Conservation (phyloP, 2,113 vertebrate species). For the Colistium nudipinnis region DNA sequence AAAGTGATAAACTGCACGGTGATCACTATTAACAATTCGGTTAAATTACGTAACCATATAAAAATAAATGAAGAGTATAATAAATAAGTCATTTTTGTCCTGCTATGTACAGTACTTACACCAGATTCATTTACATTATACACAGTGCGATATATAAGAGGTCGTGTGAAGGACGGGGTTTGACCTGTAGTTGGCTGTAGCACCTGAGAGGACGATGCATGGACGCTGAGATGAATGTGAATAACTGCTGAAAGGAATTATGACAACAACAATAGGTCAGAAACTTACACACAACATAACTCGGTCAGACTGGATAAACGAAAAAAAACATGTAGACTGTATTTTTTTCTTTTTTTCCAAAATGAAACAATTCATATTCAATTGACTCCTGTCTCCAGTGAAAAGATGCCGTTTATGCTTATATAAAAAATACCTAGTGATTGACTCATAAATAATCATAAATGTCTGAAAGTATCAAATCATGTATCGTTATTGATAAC, state of each 20-base stretch:
- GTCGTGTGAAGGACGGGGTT: slow-evolving; percentile 40
- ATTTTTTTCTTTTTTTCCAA: background rate
- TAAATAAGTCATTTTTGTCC: slow-evolving; percentile 74
- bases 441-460: no score
- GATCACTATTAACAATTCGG: slow-evolving; percentile 23
- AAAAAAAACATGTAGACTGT: background rate
- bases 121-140: slow-evolving; percentile 71
- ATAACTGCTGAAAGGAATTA: slow-evolving; percentile 6
- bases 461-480: no score
- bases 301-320: background rate
- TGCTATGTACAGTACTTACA: slow-evolving; percentile 81
- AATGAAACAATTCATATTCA: background rate
- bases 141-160: slow-evolving; percentile 61
- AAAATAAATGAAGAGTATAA: slow-evolving; percentile 77
- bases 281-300: background rate
- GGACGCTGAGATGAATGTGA: slow-evolving; percentile 7
- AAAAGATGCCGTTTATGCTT: no score
- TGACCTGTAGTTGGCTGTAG: slow-evolving; percentile 45
- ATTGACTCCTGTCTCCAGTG: background rate
- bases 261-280: background rate
- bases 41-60: slow-evolving; percentile 68
- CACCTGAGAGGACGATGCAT: slow-evolving; percentile 53
- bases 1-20: slow-evolving; percentile 31
- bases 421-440: no score
- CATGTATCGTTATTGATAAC: background rate